These are phyloP conservation scores for Oryzias curvinotus DNA, from an alignment of 2,113 vertebrate genomes.

Conservation along the genomic window DNA sequence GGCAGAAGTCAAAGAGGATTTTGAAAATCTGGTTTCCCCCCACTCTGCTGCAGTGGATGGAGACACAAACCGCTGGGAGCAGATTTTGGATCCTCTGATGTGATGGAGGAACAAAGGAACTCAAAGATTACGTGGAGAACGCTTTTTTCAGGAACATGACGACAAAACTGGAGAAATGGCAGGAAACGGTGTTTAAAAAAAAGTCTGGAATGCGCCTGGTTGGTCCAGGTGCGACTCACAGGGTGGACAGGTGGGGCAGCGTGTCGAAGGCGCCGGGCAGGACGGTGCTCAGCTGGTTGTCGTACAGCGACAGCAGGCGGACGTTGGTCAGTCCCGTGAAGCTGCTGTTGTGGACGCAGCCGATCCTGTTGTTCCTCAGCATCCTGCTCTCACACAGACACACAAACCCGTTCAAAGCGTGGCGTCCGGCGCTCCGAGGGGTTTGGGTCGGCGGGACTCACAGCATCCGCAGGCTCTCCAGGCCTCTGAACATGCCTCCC, in stretches of 20 bases:
- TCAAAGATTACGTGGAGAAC: too few species aligned
- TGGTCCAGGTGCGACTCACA: slow-evolving; percentile 70
- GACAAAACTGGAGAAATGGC: too few species aligned
- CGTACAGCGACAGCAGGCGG: slow-evolving; percentile 91
- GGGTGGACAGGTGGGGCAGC: slow-evolving; percentile 82
- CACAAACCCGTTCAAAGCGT: not conserved
- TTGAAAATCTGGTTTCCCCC: too few species aligned
- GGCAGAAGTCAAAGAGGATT: too few species aligned
- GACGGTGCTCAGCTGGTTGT: slow-evolving; percentile 94
- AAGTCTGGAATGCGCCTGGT: not conserved
- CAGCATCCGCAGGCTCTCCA: slow-evolving; percentile 91
- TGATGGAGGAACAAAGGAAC: too few species aligned
- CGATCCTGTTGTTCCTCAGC: slow-evolving; percentile 94
- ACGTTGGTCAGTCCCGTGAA: slow-evolving; percentile 91
- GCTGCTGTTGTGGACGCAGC: slow-evolving; percentile 95
- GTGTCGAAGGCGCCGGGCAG: slow-evolving; percentile 91
- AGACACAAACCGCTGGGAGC: too few species aligned
- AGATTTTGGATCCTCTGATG: too few species aligned
- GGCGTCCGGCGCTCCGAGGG: too few species aligned
- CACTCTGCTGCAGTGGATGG: too few species aligned
- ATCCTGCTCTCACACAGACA: slow-evolving; percentile 78
- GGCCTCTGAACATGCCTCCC: slow-evolving; percentile 90
- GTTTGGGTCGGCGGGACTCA: slow-evolving; percentile 73
- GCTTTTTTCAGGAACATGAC: too few species aligned
- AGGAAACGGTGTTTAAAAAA: rapidly evolving